A percentile compares a stretch with the other conserved stretches of the same genome.
Conservation (phyloP, 2,113 vertebrate species). For the Cochlearius cochlearius region DNA sequence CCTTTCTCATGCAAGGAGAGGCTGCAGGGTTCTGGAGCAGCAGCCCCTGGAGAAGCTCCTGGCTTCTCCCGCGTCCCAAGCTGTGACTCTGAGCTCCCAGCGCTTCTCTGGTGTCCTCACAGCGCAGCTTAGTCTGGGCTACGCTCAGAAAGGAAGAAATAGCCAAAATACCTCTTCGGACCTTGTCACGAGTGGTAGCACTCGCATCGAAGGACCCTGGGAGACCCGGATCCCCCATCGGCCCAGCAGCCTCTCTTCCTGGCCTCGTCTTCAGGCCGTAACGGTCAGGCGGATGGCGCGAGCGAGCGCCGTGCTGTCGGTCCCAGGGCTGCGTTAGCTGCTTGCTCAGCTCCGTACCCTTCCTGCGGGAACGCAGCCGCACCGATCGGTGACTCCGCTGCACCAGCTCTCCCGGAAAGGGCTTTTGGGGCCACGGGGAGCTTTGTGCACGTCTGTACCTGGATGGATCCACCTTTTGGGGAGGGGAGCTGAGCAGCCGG, state of each 20-base stretch:
- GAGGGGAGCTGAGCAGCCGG: neutral
- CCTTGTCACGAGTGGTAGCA: neutral
- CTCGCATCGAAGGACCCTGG: neutral
- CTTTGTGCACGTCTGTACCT: neutral
- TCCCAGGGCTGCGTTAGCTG: neutral
- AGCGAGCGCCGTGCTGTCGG: too few relatives aligned
- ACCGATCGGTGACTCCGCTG: accelerated
- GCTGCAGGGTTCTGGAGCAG: neutral
- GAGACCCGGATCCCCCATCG: neutral
- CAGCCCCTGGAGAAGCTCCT: neutral
- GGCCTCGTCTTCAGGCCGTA: neutral
- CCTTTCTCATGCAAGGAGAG: accelerated
- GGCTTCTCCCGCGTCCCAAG: neutral
- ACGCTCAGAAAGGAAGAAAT: accelerated
- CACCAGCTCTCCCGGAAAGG: neutral
- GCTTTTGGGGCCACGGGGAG: neutral
- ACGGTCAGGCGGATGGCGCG: neutral
- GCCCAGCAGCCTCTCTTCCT: neutral
- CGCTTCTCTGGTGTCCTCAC: neutral
- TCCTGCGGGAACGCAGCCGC: accelerated
- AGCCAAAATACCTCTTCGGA: neutral
- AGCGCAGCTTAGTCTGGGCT: neutral
- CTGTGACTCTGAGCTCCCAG: neutral
- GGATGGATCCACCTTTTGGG: neutral
- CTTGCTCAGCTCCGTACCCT: neutral